Evolutionary conservation across 2,113 vertebrate species (phyloP).

Genomic region (Meleagris gallopavo): DNA sequence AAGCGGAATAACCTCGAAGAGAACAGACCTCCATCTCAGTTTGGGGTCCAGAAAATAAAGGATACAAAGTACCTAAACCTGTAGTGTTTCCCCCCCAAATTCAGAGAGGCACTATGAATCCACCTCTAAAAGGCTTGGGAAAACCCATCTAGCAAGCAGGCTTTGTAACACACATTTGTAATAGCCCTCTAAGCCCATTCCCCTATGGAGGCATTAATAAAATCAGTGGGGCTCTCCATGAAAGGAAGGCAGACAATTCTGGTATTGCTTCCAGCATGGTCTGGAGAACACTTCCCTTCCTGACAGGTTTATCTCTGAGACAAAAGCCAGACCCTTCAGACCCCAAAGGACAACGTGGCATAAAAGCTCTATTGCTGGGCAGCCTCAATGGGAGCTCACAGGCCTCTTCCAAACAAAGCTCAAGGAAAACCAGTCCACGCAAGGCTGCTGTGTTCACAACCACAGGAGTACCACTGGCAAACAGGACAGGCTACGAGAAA

Average conservation of each 20-base stretch:
- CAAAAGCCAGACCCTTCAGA: neutral
- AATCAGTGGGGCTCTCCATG: neutral
- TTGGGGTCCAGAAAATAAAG: neutral
- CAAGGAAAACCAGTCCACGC: fast-evolving
- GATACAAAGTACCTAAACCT: neutral
- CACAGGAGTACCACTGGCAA: fast-evolving
- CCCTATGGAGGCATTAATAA: neutral
- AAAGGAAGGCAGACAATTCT: neutral
- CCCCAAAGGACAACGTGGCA: neutral
- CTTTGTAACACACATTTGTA: neutral
- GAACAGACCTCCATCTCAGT: neutral
- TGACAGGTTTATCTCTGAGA: neutral
- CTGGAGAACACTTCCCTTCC: neutral
- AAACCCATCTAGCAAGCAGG: neutral
- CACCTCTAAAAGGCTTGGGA: neutral
- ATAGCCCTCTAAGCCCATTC: neutral
- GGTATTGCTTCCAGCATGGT: neutral
- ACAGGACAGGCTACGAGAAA: fast-evolving
- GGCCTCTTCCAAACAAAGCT: neutral
- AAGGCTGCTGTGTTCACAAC: neutral
- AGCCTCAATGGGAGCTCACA: neutral
- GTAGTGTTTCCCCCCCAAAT: neutral
- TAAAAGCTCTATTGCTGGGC: neutral
- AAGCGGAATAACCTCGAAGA: neutral
- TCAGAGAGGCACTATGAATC: neutral